Percentiles rank a stretch among this genome's conserved stretches.
Conservation (phyloP, 2,797 vertebrate genomes). For the Danio tinwini region DNA sequence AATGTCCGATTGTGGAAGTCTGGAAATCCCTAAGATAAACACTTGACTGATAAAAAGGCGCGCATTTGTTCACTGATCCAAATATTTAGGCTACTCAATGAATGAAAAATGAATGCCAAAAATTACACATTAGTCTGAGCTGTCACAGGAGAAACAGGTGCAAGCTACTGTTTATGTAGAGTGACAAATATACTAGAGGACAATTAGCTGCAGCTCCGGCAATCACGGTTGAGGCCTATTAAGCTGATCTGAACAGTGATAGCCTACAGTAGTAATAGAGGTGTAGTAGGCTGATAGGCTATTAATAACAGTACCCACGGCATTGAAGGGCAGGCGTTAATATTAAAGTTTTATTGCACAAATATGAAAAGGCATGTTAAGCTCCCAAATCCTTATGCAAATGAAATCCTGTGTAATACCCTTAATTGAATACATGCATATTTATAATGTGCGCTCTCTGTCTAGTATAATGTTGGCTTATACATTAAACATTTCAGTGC, state of each 20-base stretch:
- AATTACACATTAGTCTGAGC: not conserved
- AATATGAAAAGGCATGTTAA: conserved; percentile 78
- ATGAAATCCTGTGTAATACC: conserved; percentile 79
- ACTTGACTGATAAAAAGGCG: not conserved
- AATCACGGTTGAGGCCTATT: not conserved
- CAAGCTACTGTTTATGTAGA: conserved; percentile 17
- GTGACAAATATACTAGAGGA: conserved; percentile 22
- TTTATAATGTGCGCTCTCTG: conserved; percentile 78
- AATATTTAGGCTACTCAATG: conserved; percentile 7
- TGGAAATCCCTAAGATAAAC: conserved; percentile 2
- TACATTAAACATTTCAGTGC: conserved; percentile 84
- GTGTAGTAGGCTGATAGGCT: conserved; percentile 28
- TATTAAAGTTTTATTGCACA: conserved; percentile 79
- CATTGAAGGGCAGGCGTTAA: conserved; percentile 69
- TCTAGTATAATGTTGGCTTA: conserved; percentile 78
- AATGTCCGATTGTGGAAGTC: conserved; percentile 4
- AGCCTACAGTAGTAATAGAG: not conserved
- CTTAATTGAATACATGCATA: conserved; percentile 88
- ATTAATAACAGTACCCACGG: conserved; percentile 46
- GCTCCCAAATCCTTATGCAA: conserved; percentile 81
- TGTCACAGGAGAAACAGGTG: conserved; percentile 42
- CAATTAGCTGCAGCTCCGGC: conserved; percentile 2
- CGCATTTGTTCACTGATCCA: not conserved
- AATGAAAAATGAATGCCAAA: conserved; percentile 7
- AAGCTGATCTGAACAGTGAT: conserved; percentile 19